phyloP scores from a whole-genome alignment of 2,797 vertebrate species.

The Trichosurus vulpecula region DNA sequence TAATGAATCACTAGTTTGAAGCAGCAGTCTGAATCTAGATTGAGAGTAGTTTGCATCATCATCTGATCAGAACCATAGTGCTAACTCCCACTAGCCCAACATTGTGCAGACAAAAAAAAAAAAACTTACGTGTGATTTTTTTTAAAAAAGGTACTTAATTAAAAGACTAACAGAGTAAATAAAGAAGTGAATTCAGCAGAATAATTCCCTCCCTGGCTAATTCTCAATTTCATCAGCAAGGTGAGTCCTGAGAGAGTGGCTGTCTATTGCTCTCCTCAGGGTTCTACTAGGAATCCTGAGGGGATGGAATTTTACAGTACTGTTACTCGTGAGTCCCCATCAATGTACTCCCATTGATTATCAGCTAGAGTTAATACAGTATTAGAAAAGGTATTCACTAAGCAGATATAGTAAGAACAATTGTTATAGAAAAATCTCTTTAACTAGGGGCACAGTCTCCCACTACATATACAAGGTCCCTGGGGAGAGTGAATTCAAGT shows the following conservation, averaged over 20 bases:
- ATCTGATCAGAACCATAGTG: background rate
- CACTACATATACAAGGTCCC: background rate
- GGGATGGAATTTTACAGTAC: background rate
- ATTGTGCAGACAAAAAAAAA: background rate
- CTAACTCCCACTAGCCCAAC: background rate
- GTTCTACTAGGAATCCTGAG: background rate
- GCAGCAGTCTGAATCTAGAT: background rate
- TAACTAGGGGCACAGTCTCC: background rate
- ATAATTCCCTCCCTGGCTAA: background rate
- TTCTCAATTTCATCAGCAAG: background rate
- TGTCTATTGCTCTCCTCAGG: background rate
- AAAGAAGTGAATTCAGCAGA: background rate
- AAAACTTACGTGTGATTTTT: background rate
- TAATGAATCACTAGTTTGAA: background rate
- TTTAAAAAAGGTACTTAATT: background rate
- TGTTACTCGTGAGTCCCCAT: background rate
- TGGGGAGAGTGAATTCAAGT: background rate
- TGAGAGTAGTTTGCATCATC: background rate
- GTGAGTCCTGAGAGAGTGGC: background rate
- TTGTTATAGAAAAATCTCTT: background rate
- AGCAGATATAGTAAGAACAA: background rate
- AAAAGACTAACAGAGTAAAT: background rate
- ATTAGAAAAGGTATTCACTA: background rate
- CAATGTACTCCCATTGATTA: background rate
- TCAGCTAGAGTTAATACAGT: background rate